Conservation (phyloP, 2,113 vertebrate species). For the Halcyon malimbica region DNA sequence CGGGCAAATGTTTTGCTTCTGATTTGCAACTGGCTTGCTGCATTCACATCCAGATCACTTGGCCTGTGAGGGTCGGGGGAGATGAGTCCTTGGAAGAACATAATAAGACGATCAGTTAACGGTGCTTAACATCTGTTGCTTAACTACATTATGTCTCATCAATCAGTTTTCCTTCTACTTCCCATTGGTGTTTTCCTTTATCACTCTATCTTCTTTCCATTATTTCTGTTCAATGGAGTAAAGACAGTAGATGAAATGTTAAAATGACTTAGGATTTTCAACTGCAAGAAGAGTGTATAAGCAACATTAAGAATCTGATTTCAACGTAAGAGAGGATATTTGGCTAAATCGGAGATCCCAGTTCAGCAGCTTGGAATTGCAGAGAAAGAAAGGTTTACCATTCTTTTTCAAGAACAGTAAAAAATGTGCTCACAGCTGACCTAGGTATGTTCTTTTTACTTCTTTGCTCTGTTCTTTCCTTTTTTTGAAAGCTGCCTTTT, state of each 20-base stretch:
- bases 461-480: background rate
- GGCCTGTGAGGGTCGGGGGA: background rate
- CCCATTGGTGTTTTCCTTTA: constrained; percentile 39
- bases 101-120: constrained; percentile 50
- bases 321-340: background rate
- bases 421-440: background rate
- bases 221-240: constrained; percentile 39
- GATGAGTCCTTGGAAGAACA: constrained; percentile 36
- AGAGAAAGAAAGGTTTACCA: background rate
- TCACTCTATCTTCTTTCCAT: background rate
- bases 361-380: background rate
- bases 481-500: background rate
- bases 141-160: constrained; percentile 54
- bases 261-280: background rate
- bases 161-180: constrained; percentile 41
- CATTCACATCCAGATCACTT: accelerated
- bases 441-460: background rate
- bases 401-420: background rate
- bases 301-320: constrained; percentile 14
- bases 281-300: background rate
- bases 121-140: constrained; percentile 60
- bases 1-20: background rate
- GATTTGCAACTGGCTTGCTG: background rate
- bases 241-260: constrained; percentile 38
- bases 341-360: background rate